Percentiles rank a stretch among this genome's conserved stretches.
These are phyloP conservation scores for Radopholus similis DNA, from an alignment of 1,140 invertebrate species.

Conservation along the genomic window DNA sequence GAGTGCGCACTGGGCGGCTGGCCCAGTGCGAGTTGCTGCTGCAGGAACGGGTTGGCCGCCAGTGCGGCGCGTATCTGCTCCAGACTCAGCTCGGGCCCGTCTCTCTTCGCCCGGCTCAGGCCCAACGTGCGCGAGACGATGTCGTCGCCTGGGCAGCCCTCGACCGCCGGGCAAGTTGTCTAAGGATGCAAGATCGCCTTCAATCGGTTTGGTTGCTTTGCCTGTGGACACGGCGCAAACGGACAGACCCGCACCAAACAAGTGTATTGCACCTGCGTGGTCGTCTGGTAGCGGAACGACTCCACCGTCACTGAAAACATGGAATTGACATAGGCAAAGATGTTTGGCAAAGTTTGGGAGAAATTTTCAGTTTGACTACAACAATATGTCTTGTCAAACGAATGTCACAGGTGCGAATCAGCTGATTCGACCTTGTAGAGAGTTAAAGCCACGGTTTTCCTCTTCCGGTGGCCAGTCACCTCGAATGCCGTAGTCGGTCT, in stretches of 20 bases:
- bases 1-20: too few species aligned
- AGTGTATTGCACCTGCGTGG: constrained; percentile 59
- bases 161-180: constrained; percentile 40
- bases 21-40: constrained; percentile 45
- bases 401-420: too few species aligned
- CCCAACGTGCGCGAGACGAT: constrained; percentile 31
- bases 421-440: too few species aligned
- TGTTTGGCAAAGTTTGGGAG: too few species aligned
- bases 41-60: constrained; percentile 50
- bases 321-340: too few species aligned
- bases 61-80: constrained; percentile 53
- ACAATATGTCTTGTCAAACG: too few species aligned
- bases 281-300: constrained; percentile 59
- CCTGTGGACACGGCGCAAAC: constrained; percentile 53
- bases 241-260: constrained; percentile 57
- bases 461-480: too few species aligned
- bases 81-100: constrained; percentile 23
- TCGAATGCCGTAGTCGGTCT: constrained; percentile 55
- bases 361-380: too few species aligned
- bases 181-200: constrained; percentile 1
- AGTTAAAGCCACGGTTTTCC: too few species aligned
- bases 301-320: constrained; percentile 59
- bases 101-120: not conserved
- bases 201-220: not conserved
- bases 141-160: constrained; percentile 49